Evolutionary conservation across 2,797 vertebrate genomes (phyloP).

Genomic region (Poeciliopsis infans): DNA sequence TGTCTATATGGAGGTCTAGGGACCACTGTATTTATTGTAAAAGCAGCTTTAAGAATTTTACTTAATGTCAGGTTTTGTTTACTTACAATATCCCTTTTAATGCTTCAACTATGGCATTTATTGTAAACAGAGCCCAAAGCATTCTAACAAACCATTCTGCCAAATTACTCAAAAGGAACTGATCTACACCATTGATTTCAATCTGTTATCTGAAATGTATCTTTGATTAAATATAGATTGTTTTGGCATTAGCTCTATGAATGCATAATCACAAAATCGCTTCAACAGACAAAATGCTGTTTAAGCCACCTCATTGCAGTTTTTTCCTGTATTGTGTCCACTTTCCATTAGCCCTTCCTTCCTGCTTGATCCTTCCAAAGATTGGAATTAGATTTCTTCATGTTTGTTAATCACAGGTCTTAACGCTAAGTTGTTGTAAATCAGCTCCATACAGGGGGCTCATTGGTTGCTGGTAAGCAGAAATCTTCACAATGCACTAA

Average conservation of each 20-base stretch:
- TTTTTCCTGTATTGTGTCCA: neutral
- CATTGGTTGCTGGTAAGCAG: neutral
- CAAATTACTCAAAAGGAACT: neutral
- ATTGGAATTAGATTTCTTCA: neutral
- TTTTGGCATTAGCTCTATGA: neutral
- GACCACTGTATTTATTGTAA: neutral
- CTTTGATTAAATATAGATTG: neutral
- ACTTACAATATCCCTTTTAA: neutral
- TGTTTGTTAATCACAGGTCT: neutral
- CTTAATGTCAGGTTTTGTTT: neutral
- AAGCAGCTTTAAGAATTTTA: neutral
- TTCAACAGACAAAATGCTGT: neutral
- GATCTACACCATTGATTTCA: neutral
- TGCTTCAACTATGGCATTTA: neutral
- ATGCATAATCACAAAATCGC: neutral
- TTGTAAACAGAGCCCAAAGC: neutral
- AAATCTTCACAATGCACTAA: constrained; percentile 20
- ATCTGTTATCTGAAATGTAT: neutral
- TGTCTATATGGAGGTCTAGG: neutral
- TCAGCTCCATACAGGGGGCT: neutral
- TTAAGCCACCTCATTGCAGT: neutral
- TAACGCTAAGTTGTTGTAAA: neutral
- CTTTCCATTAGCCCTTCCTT: neutral
- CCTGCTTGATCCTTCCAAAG: constrained; percentile 1
- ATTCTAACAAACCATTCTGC: neutral